These are phyloP conservation scores for Meteorus cinctellus DNA, from an alignment of 2,888 invertebrate genomes.

Conservation along the genomic window DNA sequence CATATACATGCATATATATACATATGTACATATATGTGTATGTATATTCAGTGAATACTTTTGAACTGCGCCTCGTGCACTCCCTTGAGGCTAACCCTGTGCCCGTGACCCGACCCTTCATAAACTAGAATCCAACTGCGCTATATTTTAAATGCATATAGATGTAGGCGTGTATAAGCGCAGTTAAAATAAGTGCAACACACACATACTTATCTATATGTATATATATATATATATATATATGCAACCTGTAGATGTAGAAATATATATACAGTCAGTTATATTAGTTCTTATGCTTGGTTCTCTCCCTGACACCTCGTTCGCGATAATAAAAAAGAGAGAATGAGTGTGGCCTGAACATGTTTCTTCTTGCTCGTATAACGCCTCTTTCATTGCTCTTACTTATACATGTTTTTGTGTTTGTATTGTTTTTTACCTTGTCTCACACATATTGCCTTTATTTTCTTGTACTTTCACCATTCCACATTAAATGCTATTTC, in stretches of 20 bases:
- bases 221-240: conserved; percentile 1
- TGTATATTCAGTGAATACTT: conserved; percentile 25
- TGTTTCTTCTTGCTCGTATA: conserved; percentile 39
- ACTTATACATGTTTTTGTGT: conserved; percentile 6
- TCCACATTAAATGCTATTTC: no score
- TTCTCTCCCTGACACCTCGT: conserved; percentile 62
- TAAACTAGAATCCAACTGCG: conserved; percentile 72
- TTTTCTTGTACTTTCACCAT: not conserved
- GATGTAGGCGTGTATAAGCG: conserved; percentile 69
- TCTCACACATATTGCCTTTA: not conserved
- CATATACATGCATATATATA: not conserved
- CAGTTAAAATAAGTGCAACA: conserved; percentile 69
- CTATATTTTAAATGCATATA: conserved; percentile 72
- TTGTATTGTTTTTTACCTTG: conserved; percentile 1
- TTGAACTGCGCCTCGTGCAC: conserved; percentile 44
- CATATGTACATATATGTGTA: not conserved
- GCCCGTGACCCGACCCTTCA: conserved; percentile 71
- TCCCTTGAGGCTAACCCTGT: conserved; percentile 53
- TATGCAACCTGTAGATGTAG: not conserved
- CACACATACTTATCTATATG: conserved; percentile 43
- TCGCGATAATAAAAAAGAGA: conserved; percentile 52
- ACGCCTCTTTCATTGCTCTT: conserved; percentile 44
- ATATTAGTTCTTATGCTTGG: conserved; percentile 63
- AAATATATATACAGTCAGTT: conserved; percentile 24
- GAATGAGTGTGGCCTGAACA: conserved; percentile 39